A percentile compares a stretch with the other conserved stretches of the same genome.
phyloP scores from a whole-genome alignment of 2,113 vertebrate species.

The Dicentrarchus labrax region DNA sequence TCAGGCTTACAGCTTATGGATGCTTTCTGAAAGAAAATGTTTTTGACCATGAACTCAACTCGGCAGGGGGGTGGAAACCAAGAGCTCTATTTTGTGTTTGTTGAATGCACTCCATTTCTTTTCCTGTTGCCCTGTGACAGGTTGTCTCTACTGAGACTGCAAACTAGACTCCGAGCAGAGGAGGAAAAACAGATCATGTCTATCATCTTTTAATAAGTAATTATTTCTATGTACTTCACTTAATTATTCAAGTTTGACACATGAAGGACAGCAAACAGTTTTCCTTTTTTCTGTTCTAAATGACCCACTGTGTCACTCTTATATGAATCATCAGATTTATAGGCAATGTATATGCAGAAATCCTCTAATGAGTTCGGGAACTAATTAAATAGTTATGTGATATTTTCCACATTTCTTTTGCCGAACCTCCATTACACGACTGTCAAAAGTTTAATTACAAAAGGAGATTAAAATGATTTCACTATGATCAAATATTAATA shows the following conservation, averaged over 20 bases:
- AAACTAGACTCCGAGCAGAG: slow-evolving; percentile 11
- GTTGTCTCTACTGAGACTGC: slow-evolving; percentile 42
- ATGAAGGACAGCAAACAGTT: neutral
- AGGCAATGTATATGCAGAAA: slow-evolving; percentile 58
- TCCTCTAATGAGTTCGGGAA: slow-evolving; percentile 70
- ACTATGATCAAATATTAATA: slow-evolving; percentile 85
- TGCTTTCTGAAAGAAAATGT: slow-evolving; percentile 16
- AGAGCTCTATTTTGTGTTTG: slow-evolving; percentile 61
- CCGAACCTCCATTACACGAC: slow-evolving; percentile 76
- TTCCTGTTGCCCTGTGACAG: slow-evolving; percentile 54
- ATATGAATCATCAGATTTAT: slow-evolving; percentile 41
- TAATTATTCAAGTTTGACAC: slow-evolving; percentile 12
- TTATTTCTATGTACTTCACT: neutral
- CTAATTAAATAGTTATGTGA: slow-evolving; percentile 79
- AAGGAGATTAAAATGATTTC: slow-evolving; percentile 80
- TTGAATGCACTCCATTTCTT: slow-evolving; percentile 52
- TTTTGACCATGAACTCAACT: slow-evolving; percentile 46
- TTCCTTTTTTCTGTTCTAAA: neutral
- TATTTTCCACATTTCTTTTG: slow-evolving; percentile 78
- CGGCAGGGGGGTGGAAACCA: slow-evolving; percentile 45
- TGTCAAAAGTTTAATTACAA: slow-evolving; percentile 86
- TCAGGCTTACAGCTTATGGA: slow-evolving; percentile 22
- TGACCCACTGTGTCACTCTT: neutral
- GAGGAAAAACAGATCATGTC: slow-evolving; percentile 35
- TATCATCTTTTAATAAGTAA: neutral